Base-by-base conservation (phyloP, 2,113 vertebrate genomes). In the Podocnemis expansa region DNA sequence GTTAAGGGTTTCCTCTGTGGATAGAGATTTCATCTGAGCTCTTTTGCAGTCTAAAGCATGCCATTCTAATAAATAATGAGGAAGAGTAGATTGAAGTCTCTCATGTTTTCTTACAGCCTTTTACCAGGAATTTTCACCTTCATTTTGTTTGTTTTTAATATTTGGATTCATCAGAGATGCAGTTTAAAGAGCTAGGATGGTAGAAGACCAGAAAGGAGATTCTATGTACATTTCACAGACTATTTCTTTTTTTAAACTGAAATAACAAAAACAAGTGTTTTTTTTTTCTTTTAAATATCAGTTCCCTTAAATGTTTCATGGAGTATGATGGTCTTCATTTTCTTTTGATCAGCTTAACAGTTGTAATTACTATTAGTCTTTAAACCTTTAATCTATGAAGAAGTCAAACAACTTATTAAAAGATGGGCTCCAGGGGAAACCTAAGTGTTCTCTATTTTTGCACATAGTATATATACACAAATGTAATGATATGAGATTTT, bases 301-400 rank as follows among this genome's bases (percentile, higher is more conserved):
- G 16, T 52, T 52, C 51, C 14, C 51, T 52, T 90, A 78, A 84
- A 27, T 87, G 27, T 91, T 96, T 84, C 52, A 38, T 41, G 4
- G 43, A 60, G 25, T 25, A 38, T 56, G 82, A 82, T 92, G 93
- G 93, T 84, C 88, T 89, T 38, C 84, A 22, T 22, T 70, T 82
- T n/a, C 90, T 94, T 97, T 94, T 96, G 93, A 96, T 96, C 96
- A 95, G 51, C 90, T 60, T 93, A 97, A 93, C 95, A 91, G 84
- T 95, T 90, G 56, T 95, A 95, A 97, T 97, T 97, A 95, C 84
- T 96, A 96, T 93, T 93, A 96, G 87, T 93, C 89, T 82, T 80
- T 38, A 63, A 94, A 94, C 95, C 95, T 96, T 96, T 97, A 94
- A 97, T 91, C 93, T 93, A 84, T 73, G 73, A 87, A 89, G 91